Evolutionary conservation across 2,797 vertebrate species (phyloP).

Genomic region (Linurgus olivaceus): DNA sequence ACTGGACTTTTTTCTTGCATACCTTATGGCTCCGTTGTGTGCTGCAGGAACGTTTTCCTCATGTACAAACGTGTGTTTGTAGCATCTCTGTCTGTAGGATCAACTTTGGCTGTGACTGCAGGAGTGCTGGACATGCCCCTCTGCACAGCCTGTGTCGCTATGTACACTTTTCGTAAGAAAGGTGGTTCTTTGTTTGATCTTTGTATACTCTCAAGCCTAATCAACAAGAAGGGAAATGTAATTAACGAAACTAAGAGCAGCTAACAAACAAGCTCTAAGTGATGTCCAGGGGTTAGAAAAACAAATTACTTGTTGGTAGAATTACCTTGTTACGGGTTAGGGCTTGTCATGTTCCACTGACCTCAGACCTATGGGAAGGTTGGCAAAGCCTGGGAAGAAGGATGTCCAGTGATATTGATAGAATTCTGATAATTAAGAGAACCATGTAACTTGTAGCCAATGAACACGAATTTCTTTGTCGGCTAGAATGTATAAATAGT

Average conservation of each 20-base stretch:
- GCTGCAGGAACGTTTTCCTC: background rate
- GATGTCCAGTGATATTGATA: background rate
- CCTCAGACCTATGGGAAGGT: background rate
- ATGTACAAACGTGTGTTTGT: background rate
- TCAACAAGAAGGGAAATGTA: background rate
- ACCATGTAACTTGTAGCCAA: background rate
- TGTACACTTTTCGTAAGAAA: background rate
- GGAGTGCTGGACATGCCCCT: background rate
- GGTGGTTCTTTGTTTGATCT: background rate
- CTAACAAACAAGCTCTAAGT: background rate
- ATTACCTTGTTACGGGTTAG: background rate
- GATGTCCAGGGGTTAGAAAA: background rate
- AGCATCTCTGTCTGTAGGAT: background rate
- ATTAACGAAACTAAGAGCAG: background rate
- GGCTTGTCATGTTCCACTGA: background rate
- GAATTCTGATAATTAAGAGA: background rate
- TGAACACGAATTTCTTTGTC: background rate
- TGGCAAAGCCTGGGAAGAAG: background rate
- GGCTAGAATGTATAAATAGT: background rate
- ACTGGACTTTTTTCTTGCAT: rapidly evolving
- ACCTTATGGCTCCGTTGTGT: rapidly evolving
- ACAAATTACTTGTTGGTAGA: background rate
- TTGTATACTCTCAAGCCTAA: background rate
- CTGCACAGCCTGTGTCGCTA: background rate
- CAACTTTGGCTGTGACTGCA: background rate